Evolutionary conservation across 2,888 invertebrate genomes (phyloP).

Genomic region (Cartodere bifasciata): DNA sequence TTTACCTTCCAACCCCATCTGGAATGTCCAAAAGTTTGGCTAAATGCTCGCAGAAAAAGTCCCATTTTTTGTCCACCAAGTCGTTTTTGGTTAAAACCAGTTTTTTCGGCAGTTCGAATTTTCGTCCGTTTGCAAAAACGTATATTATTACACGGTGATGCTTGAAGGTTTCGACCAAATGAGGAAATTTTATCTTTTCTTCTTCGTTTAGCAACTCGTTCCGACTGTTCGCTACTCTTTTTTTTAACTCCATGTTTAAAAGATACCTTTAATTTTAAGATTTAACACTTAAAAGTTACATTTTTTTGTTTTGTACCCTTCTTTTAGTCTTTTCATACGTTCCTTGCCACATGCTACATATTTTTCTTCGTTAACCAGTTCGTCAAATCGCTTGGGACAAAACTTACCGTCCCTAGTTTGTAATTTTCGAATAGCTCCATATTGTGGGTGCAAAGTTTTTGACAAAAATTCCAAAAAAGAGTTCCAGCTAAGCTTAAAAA

Average conservation of each 20-base stretch:
- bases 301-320: too few species aligned
- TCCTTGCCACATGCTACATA: constrained; percentile 16
- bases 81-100: constrained; percentile 8
- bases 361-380: constrained; percentile 12
- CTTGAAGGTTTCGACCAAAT: constrained; percentile 8
- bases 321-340: constrained; percentile 9
- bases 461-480: constrained; percentile 13
- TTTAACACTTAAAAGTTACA: too few species aligned
- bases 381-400: constrained; percentile 12
- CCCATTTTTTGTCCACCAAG: too few species aligned
- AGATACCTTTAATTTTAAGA: too few species aligned
- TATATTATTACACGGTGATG: constrained; percentile 6
- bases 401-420: constrained; percentile 12
- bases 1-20: constrained; percentile 8
- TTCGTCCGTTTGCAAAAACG: constrained; percentile 8
- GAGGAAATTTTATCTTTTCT: constrained; percentile 9
- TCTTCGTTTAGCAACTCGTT: constrained; percentile 6
- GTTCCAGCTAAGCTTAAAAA: constrained; percentile 12
- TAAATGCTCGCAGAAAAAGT: constrained; percentile 7
- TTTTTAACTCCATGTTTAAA: too few species aligned
- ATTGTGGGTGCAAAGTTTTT: constrained; percentile 11
- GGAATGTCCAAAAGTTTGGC: constrained; percentile 7
- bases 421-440: constrained; percentile 14
- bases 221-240: too few species aligned
- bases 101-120: constrained; percentile 6